Percentiles rank a stretch among this genome's conserved stretches.
Evolutionary conservation across 2,888 invertebrate species (phyloP).

Genomic region (Apamea crenata): DNA sequence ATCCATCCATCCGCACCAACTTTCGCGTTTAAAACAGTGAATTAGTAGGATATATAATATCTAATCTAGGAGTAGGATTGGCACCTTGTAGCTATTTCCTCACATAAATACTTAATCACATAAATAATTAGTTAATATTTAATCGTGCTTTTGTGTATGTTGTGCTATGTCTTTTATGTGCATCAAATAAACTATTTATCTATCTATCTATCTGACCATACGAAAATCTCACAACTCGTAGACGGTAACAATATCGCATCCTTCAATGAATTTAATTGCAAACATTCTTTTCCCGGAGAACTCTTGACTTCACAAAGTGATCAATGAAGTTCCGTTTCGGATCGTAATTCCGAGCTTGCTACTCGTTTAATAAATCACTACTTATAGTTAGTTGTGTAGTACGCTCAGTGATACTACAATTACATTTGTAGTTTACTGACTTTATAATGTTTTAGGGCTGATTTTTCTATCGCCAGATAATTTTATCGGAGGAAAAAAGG

Average conservation of each 20-base stretch:
- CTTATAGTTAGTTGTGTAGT: not conserved
- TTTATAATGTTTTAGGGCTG: not conserved
- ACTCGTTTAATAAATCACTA: constrained; percentile 1
- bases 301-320: constrained; percentile 17
- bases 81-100: too few species aligned
- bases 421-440: not conserved
- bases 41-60: too few species aligned
- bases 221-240: not conserved
- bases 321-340: constrained; percentile 4
- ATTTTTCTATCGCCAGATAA: too few species aligned
- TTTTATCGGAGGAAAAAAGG: too few species aligned
- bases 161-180: too few species aligned
- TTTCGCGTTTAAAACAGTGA: too few species aligned
- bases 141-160: too few species aligned
- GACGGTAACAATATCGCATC: not conserved
- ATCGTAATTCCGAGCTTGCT: not conserved
- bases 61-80: too few species aligned
- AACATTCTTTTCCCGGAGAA: not conserved
- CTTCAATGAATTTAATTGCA: constrained; percentile 18
- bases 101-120: too few species aligned
- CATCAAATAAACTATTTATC: not conserved
- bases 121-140: too few species aligned
- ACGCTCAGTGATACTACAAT: constrained; percentile 13
- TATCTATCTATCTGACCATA: not conserved
- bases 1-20: too few species aligned